Conservation (phyloP, 37 sponge, comb jelly and placozoan genomes). For the Lycopodina hypogea region DNA sequence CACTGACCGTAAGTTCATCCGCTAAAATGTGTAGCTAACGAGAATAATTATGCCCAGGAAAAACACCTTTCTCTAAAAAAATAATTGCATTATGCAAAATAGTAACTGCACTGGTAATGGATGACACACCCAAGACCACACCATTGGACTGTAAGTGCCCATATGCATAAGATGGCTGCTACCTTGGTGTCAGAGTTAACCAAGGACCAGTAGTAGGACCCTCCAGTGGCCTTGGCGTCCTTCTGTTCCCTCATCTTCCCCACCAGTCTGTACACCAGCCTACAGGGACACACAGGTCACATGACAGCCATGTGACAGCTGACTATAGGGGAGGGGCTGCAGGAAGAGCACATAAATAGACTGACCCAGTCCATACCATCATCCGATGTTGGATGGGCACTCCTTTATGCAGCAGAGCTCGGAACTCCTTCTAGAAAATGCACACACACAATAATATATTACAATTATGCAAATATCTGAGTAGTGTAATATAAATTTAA, state of each 20-base stretch:
- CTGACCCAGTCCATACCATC: constrained; percentile 47
- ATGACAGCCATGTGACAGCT: constrained; percentile 3
- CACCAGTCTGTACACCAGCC: constrained; percentile 22
- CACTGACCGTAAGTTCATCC: no score
- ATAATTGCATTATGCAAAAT: no score
- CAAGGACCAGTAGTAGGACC: constrained; percentile 54
- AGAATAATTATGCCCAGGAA: no score
- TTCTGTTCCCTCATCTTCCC: constrained; percentile 30
- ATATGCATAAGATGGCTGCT: not conserved
- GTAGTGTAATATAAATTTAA: no score
- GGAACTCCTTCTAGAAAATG: constrained; percentile 15
- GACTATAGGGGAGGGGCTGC: not conserved
- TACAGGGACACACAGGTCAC: not conserved
- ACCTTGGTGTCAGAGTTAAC: constrained; percentile 6
- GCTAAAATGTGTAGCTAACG: no score
- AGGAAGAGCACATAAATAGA: not conserved
- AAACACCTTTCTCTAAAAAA: no score
- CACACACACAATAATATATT: not conserved
- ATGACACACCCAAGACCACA: no score
- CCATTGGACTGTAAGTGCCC: not conserved
- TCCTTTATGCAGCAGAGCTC: constrained; percentile 34
- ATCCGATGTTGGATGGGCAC: constrained; percentile 32
- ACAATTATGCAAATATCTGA: no score
- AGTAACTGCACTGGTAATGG: no score
- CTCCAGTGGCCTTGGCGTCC: constrained; percentile 11